Base-by-base conservation (phyloP, 1,140 invertebrate species). In the Druon quercuslanigerum region DNA sequence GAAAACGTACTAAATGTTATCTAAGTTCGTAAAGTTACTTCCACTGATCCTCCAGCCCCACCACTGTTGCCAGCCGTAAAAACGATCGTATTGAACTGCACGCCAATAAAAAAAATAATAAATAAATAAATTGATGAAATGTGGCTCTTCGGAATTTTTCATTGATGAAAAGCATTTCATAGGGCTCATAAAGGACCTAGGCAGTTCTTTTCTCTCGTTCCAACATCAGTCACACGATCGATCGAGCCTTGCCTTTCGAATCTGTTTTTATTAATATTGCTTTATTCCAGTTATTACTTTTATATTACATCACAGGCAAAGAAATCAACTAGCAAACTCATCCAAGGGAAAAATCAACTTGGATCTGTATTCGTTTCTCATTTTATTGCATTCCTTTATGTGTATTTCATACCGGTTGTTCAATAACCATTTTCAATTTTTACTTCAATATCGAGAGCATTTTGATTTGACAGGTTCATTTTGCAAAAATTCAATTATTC, bases 181-280 rank as follows among this genome's bases (percentile, higher is more conserved):
- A 66, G 33, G 14, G 46, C 7, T 66, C 8, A 66, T 40, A 25
- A 40, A 13, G 57, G 57, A 25, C 40, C 13, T 66, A 66, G 60
- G 60, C 60, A 25, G 60, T 46, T 9, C 60, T 66, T 66, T 14
- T 66, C 40, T 66, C 25, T n/a, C 40, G 60, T 66, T 66, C 14
- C 40, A n/a, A 16, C 40, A 66, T n/a, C 60, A 46, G 9, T 66
- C 60, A 33, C 7, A 8, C 46, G 60, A 66, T 66, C 60, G 60
- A 66, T 66, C 60, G 60, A 66, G 5, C 3, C 20, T 33, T 5
- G 4, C 3, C 33, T 40, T 66, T 66, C 60, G 7, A 66, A 66
- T 40, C 60, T 66, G 13, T 33, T 66, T 66, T 66, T 66, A 66
- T 66, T 66, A 66, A 66, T 66, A 66, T n/a, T n/a, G 40, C 25